phyloP scores from a whole-genome alignment of 2,113 vertebrate species.

The Chlorodrepanis virens region DNA sequence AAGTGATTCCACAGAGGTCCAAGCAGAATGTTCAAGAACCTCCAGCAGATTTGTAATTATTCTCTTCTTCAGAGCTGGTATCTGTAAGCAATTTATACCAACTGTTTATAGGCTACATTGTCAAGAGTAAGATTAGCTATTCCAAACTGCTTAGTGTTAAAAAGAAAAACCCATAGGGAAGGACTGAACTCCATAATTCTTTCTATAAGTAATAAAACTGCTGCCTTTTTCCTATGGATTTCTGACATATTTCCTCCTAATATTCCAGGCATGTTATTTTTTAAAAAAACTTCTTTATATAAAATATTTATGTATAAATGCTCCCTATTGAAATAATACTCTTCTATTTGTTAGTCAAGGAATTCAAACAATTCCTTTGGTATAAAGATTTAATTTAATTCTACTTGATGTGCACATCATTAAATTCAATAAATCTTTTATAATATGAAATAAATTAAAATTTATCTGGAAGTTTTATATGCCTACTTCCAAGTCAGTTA shows the following conservation, averaged over 20 bases:
- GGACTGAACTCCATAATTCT: neutral
- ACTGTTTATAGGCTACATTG: neutral
- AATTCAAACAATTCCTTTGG: neutral
- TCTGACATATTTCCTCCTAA: neutral
- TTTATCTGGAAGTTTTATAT: neutral
- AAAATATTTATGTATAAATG: neutral
- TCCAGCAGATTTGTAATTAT: neutral
- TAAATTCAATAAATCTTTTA: neutral
- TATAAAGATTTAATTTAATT: neutral
- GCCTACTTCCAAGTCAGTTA: neutral
- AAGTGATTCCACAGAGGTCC: neutral
- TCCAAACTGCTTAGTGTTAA: neutral
- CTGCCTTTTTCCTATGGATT: neutral
- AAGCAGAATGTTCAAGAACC: neutral
- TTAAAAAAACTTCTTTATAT: accelerated
- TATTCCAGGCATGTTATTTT: neutral
- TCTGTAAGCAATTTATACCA: neutral
- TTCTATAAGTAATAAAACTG: neutral
- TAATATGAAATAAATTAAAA: neutral
- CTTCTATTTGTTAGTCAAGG: neutral
- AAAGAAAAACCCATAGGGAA: neutral
- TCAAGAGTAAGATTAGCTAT: neutral
- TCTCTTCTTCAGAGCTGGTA: neutral
- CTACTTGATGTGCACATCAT: neutral
- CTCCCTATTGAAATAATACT: neutral